Conservation (phyloP, 2,113 vertebrate species). For the Prolemur simus region DNA sequence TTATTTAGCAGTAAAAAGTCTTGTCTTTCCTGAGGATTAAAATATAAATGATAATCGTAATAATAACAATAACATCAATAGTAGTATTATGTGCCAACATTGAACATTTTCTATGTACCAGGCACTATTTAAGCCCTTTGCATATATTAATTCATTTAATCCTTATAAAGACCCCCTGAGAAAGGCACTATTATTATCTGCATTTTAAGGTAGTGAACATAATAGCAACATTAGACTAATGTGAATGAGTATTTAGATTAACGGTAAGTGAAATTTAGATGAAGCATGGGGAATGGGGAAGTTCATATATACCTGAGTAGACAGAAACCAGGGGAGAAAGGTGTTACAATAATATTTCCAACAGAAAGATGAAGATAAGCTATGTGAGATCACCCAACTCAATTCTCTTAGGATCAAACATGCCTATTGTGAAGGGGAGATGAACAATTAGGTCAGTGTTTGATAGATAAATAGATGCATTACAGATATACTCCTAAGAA, state of each 20-base stretch:
- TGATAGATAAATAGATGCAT: neutral
- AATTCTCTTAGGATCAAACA: neutral
- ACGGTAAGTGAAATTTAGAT: neutral
- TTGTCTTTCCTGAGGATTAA: neutral
- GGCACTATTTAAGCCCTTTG: neutral
- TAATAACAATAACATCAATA: neutral
- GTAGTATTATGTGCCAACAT: neutral
- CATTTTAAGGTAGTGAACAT: neutral
- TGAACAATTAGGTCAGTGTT: neutral
- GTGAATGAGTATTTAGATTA: neutral
- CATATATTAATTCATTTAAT: neutral
- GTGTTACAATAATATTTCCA: neutral
- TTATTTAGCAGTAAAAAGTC: neutral
- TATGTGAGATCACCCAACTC: neutral
- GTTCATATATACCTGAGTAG: neutral
- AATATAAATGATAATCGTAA: neutral
- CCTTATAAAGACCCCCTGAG: neutral
- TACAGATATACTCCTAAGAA: neutral
- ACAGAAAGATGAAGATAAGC: neutral
- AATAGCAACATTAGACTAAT: neutral
- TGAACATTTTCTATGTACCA: neutral
- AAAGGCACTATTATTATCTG: neutral
- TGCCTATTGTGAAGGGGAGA: no score
- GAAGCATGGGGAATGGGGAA: neutral
- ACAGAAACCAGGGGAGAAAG: neutral